Evolutionary conservation across 2,888 invertebrate species (phyloP).

Genomic region (Pollenia amentaria): DNA sequence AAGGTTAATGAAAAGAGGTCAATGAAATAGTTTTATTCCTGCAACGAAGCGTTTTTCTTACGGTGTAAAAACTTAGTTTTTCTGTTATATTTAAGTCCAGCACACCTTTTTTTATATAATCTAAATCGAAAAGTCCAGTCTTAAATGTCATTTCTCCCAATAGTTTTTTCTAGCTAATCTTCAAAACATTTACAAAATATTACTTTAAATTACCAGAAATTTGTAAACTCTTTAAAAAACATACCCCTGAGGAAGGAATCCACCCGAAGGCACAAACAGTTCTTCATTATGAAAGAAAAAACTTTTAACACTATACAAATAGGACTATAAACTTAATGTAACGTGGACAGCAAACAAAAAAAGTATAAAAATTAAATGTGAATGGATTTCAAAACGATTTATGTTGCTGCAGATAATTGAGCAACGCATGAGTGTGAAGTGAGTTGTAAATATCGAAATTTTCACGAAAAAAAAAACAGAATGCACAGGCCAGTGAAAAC

Average conservation of each 20-base stretch:
- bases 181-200: neutral
- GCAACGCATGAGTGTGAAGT: constrained; percentile 71
- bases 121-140: too few species aligned
- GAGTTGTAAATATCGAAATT: constrained; percentile 68
- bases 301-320: constrained; percentile 25
- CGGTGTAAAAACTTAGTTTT: too few species aligned
- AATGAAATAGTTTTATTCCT: too few species aligned
- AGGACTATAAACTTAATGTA: constrained; percentile 23
- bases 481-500: constrained; percentile 19
- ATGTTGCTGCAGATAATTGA: constrained; percentile 74
- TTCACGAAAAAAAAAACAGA: constrained; percentile 13
- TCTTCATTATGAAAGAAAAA: constrained; percentile 53
- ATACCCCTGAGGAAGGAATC: neutral
- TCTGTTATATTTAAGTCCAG: too few species aligned
- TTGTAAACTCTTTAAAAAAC: constrained; percentile 53
- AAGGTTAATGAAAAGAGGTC: too few species aligned
- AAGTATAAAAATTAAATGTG: constrained; percentile 47
- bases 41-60: too few species aligned
- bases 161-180: too few species aligned
- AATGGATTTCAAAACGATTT: constrained; percentile 74
- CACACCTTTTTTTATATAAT: too few species aligned
- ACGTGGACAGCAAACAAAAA: neutral
- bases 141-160: too few species aligned
- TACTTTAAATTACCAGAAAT: neutral
- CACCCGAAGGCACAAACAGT: constrained; percentile 29